Evolutionary conservation across 1,140 invertebrate species (phyloP).

Genomic region (Rhyacophila brunnea): DNA sequence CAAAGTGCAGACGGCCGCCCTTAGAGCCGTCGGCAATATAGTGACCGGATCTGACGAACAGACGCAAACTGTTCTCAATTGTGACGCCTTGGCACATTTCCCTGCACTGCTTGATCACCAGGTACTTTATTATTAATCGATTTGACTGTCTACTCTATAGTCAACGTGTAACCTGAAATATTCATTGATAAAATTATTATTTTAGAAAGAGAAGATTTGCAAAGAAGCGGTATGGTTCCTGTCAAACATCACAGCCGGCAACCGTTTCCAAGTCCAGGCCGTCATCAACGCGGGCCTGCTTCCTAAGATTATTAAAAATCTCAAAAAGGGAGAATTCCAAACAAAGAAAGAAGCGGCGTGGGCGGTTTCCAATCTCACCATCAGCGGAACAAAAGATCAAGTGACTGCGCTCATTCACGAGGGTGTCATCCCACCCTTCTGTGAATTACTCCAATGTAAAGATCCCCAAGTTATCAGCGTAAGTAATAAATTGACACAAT

Average conservation of each 20-base stretch:
- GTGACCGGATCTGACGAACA: constrained; percentile 99
- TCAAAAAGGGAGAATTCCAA: constrained; percentile 95
- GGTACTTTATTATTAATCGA: constrained; percentile 35
- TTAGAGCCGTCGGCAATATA: constrained; percentile 97
- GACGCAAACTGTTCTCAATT: constrained; percentile 92
- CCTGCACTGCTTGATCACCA: constrained; percentile 84
- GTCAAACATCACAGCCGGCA: constrained; percentile 98
- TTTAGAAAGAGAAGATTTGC: constrained; percentile 68
- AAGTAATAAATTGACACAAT: constrained; percentile 36
- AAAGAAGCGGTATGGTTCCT: constrained; percentile 99
- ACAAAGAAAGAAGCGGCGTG: constrained; percentile 99
- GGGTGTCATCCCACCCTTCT: constrained; percentile 89
- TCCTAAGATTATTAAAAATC: constrained; percentile 91
- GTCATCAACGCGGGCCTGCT: constrained; percentile 94
- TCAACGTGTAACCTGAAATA: not conserved
- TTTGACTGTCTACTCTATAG: not conserved
- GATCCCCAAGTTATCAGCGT: constrained; percentile 77
- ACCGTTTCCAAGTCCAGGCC: constrained; percentile 94
- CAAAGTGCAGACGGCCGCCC: constrained; percentile 95
- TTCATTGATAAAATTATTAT: constrained; percentile 14
- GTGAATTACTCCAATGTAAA: constrained; percentile 84
- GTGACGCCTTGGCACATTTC: constrained; percentile 90
- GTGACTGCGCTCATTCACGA: constrained; percentile 81
- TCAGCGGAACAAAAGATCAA: constrained; percentile 92
- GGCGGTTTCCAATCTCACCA: constrained; percentile 98